Conservation (phyloP, 2,113 vertebrate species). For the Candoia aspera region DNA sequence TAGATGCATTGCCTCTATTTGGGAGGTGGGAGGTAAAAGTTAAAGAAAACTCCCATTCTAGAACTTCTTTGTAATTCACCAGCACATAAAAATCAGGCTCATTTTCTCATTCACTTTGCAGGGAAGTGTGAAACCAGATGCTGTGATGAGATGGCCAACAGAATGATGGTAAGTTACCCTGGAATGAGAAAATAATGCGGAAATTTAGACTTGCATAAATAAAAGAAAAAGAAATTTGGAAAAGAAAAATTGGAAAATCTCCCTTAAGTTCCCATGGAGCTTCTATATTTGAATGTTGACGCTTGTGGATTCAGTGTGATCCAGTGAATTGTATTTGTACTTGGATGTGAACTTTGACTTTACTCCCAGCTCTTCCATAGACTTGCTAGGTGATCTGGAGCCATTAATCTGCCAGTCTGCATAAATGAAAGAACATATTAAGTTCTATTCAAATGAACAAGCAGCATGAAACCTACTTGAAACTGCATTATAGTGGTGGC, state of each 20-base stretch:
- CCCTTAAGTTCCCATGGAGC: slow-evolving; percentile 26
- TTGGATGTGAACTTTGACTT: neutral
- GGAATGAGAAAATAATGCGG: slow-evolving; percentile 33
- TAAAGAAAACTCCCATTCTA: neutral
- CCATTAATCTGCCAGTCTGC: neutral
- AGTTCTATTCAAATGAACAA: neutral
- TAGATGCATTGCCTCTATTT: slow-evolving; percentile 8
- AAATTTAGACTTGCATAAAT: slow-evolving; percentile 22
- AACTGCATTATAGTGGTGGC: neutral
- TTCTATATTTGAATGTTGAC: slow-evolving; percentile 27
- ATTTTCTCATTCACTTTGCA: slow-evolving; percentile 45
- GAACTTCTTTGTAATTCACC: slow-evolving; percentile 18
- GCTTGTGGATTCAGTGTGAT: slow-evolving; percentile 33
- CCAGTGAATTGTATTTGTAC: neutral
- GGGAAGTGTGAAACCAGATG: slow-evolving; percentile 26
- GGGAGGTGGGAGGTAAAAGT: slow-evolving; percentile 9
- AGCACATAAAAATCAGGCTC: slow-evolving; percentile 23
- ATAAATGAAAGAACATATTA: neutral
- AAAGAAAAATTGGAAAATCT: neutral
- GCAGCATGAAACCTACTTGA: neutral
- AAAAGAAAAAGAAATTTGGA: neutral
- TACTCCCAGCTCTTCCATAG: neutral
- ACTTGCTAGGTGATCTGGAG: neutral
- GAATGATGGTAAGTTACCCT: neutral
- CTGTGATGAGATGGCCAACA: slow-evolving; percentile 42